Conservation (phyloP, 1,140 invertebrate genomes). For the Leucophenga varia region DNA sequence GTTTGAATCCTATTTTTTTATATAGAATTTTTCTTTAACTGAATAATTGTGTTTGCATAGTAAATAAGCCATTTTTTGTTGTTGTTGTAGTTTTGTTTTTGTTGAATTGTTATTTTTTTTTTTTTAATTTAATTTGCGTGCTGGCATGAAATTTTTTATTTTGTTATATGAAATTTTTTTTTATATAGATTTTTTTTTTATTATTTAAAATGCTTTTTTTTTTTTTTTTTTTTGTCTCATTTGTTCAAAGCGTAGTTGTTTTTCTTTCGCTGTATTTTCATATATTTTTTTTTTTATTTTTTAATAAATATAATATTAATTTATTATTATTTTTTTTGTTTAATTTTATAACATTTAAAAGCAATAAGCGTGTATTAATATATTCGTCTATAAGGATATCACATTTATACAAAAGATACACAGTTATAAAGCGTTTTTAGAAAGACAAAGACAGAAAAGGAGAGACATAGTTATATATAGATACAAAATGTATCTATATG, state of each 20-base stretch:
- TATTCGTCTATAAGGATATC: slow-evolving; percentile 52
- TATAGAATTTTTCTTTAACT: slow-evolving; percentile 16
- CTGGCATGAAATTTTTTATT: slow-evolving; percentile 4
- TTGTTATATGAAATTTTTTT: slow-evolving; percentile 20
- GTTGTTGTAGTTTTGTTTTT: slow-evolving; percentile 17
- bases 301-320: slow-evolving; percentile 41
- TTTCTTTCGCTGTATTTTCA: too few relatives aligned
- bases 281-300: slow-evolving; percentile 36
- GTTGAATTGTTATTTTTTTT: slow-evolving; percentile 20
- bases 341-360: slow-evolving; percentile 1
- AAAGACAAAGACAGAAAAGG: too few relatives aligned
- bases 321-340: slow-evolving; percentile 18
- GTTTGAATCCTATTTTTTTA: slow-evolving; percentile 37
- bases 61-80: slow-evolving; percentile 42
- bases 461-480: too few relatives aligned
- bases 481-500: neutral
- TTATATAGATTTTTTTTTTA: slow-evolving; percentile 20
- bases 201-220: slow-evolving; percentile 26
- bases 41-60: slow-evolving; percentile 23
- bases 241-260: too few relatives aligned
- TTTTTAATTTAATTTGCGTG: slow-evolving; percentile 33
- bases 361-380: slow-evolving; percentile 50
- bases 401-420: too few relatives aligned
- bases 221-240: slow-evolving; percentile 21
- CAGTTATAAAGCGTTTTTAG: too few relatives aligned